A percentile compares a stretch with the other conserved stretches of the same genome.
Evolutionary conservation across 2,888 invertebrate species (phyloP).

Genomic region (Cryptus armator): DNA sequence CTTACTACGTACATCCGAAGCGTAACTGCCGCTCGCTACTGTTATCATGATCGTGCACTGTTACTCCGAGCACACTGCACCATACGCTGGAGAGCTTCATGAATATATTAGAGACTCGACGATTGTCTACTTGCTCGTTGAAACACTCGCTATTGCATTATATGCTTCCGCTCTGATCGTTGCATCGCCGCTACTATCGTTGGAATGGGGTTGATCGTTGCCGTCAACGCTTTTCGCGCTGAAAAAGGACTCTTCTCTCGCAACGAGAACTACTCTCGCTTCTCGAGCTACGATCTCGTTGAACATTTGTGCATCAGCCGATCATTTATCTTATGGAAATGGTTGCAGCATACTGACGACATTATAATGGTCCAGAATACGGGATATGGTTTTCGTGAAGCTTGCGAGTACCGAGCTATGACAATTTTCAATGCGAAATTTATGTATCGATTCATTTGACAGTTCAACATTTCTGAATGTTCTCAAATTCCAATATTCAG

Average conservation of each 20-base stretch:
- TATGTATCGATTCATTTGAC: neutral
- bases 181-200: neutral
- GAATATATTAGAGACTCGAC: conserved; percentile 54
- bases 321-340: too few relatives aligned
- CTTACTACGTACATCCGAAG: neutral
- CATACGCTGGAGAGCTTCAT: conserved; percentile 45
- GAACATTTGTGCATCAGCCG: too few relatives aligned
- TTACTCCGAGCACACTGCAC: conserved; percentile 21
- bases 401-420: too few relatives aligned
- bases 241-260: too few relatives aligned
- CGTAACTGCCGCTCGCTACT: neutral
- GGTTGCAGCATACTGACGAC: too few relatives aligned
- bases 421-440: neutral
- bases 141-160: conserved; percentile 12
- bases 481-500: conserved; percentile 18
- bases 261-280: too few relatives aligned
- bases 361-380: too few relatives aligned
- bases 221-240: neutral
- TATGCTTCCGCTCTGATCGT: neutral
- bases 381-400: too few relatives aligned
- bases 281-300: too few relatives aligned
- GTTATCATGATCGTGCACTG: conserved; percentile 9
- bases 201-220: neutral
- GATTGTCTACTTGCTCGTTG: neutral
- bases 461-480: conserved; percentile 26